These are phyloP conservation scores for Hemibagrus wyckioides DNA, from an alignment of 2,113 vertebrate genomes.

Conservation along the genomic window DNA sequence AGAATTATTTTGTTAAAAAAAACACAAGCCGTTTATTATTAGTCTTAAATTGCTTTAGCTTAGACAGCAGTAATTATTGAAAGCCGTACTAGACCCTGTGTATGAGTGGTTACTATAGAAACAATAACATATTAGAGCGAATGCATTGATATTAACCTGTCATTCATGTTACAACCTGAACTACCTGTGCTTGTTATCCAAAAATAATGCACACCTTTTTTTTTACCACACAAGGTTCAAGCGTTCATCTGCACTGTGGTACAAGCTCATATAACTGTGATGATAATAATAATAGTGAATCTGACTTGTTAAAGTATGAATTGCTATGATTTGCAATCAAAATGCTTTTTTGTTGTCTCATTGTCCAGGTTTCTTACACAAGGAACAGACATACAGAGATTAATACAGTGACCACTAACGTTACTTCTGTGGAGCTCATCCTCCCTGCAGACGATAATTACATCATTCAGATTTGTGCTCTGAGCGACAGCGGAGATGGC, in stretches of 20 bases:
- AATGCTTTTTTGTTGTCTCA: neutral
- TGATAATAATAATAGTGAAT: neutral
- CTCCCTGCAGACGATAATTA: constrained; percentile 85
- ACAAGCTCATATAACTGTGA: neutral
- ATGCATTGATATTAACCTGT: neutral
- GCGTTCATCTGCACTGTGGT: neutral
- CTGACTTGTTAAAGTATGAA: neutral
- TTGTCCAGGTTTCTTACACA: constrained; percentile 84
- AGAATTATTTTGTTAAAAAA: neutral
- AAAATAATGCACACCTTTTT: neutral
- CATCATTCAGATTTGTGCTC: constrained; percentile 82
- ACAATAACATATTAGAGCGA: neutral
- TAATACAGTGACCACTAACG: constrained; percentile 77
- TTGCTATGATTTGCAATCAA: neutral
- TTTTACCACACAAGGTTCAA: neutral
- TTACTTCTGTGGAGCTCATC: constrained; percentile 80
- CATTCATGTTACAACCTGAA: neutral
- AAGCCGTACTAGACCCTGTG: neutral
- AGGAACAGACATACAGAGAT: constrained; percentile 76
- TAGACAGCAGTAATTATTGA: no score
- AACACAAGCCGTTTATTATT: neutral
- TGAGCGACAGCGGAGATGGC: constrained; percentile 87
- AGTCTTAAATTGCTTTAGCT: neutral
- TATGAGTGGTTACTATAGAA: neutral
- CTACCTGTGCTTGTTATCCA: neutral